Evolutionary conservation across 2,888 invertebrate genomes (phyloP).

Genomic region (Melitaea athalia): DNA sequence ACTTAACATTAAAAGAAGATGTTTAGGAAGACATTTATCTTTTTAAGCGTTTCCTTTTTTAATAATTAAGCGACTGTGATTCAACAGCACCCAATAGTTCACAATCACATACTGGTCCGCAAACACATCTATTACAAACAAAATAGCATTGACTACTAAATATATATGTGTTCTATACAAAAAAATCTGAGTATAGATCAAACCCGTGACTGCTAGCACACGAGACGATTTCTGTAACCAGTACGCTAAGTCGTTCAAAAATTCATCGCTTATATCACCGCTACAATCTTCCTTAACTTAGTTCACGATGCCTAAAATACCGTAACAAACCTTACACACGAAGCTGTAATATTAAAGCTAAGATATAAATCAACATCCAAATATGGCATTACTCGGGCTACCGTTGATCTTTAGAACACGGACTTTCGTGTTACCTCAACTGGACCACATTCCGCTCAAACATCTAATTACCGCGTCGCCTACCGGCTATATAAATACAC

Average conservation of each 20-base stretch:
- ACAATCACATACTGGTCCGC: too few relatives aligned
- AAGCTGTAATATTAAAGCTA: constrained; percentile 29
- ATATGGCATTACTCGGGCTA: constrained; percentile 34
- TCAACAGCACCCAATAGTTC: too few relatives aligned
- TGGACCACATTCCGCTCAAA: constrained; percentile 34
- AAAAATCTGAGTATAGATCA: too few relatives aligned
- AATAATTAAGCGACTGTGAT: too few relatives aligned
- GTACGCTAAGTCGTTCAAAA: too few relatives aligned
- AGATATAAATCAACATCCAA: constrained; percentile 36
- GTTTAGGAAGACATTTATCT: too few relatives aligned
- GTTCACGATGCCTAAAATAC: constrained; percentile 19
- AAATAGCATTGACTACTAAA: too few relatives aligned
- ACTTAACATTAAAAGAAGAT: background rate
- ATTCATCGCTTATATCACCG: background rate
- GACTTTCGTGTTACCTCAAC: constrained; percentile 27
- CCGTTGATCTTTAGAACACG: constrained; percentile 35
- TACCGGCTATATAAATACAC: constrained; percentile 36
- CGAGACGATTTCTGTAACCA: too few relatives aligned
- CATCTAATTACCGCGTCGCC: constrained; percentile 33
- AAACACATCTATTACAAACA: too few relatives aligned
- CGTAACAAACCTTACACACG: constrained; percentile 8
- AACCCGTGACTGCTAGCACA: too few relatives aligned
- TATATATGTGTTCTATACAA: too few relatives aligned
- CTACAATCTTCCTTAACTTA: background rate
- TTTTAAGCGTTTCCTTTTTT: too few relatives aligned